Percentiles rank a stretch among this genome's conserved stretches.
phyloP scores from a whole-genome alignment of 2,888 invertebrate species.

The Invenusta paracnida region DNA sequence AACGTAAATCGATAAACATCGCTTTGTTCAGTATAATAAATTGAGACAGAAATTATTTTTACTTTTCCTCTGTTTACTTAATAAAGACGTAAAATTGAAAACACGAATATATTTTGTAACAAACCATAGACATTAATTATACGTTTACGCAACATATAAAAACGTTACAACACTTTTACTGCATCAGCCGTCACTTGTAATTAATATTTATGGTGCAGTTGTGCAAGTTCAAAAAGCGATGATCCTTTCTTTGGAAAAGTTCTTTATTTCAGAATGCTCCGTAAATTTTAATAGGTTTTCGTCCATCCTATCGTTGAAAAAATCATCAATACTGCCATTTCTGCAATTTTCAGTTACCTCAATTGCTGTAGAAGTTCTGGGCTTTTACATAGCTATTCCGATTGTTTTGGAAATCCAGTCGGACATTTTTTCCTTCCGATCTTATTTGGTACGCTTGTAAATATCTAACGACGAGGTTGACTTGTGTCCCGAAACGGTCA shows the following conservation, averaged over 20 bases:
- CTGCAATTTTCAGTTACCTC: not conserved
- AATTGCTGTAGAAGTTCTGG: not conserved
- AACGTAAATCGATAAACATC: not conserved
- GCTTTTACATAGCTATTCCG: not conserved
- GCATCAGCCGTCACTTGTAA: slow-evolving; percentile 12
- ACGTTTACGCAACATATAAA: not conserved
- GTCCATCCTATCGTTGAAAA: not conserved
- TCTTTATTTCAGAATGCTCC: not conserved
- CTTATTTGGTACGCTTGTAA: not conserved
- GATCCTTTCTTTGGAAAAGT: slow-evolving; percentile 11
- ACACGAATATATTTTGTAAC: not conserved
- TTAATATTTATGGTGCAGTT: not conserved
- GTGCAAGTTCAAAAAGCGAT: no score
- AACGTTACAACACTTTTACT: slow-evolving; percentile 25
- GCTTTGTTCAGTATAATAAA: not conserved
- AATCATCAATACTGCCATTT: not conserved
- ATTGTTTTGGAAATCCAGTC: not conserved
- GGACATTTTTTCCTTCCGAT: not conserved
- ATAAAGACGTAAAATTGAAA: not conserved
- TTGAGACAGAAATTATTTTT: not conserved
- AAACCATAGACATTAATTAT: not conserved
- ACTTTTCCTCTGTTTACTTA: not conserved
- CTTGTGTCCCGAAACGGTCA: not conserved
- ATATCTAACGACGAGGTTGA: not conserved
- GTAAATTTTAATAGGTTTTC: slow-evolving; percentile 9